Evolutionary conservation across 2,888 invertebrate species (phyloP), one percentile per base, ranked within the genome.

Genomic region (Rhingia campestris): DNA sequence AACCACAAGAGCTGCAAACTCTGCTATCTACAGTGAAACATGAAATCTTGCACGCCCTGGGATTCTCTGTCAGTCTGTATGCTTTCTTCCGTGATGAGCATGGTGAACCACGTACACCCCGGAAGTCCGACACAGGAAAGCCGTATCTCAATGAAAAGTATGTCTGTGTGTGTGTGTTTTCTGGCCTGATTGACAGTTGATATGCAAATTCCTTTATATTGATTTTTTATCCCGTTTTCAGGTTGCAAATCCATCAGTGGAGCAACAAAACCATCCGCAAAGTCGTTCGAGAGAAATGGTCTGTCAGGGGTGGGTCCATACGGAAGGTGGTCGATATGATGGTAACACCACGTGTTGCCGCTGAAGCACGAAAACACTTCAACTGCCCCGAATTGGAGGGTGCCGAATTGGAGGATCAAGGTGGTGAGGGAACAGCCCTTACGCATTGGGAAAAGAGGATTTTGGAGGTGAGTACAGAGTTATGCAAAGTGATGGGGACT

Each of bases 391-490:
- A 93, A 45, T 91, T 99, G 39, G 99, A 99, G 92, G 99, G 99
- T 0, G 99, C 99, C 0, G 99, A 99, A 90, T 91, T 99, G 51
- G 99, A 99, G 92, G 98, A 99, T 92, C 99, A 99, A 92, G 99
- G 99, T 0, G 98, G 97, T 12, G 98, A 99, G 87, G 99, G 99
- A 0, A 99, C 99, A 0, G 96, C 97, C 0, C 92, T 99, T 53
- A 99, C 99, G 0, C 99, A 99, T 90, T 99, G 99, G 99, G 99
- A 99, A 92, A 99, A 99, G 90, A 92, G 99, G 69, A 95, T 99
- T 2, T 98, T 99, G 90, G 99, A 99, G 94, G 98, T 98, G 88
- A 90, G 89, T 45, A 32, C 14, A 32, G 35, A 7, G 10, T 41
- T 41, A 41, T 41, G 41, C 41, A 41, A 10, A 10, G 7, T 41